These are phyloP conservation scores for Drosophila affinis DNA, from an alignment of 2,888 invertebrate species.

Conservation along the genomic window DNA sequence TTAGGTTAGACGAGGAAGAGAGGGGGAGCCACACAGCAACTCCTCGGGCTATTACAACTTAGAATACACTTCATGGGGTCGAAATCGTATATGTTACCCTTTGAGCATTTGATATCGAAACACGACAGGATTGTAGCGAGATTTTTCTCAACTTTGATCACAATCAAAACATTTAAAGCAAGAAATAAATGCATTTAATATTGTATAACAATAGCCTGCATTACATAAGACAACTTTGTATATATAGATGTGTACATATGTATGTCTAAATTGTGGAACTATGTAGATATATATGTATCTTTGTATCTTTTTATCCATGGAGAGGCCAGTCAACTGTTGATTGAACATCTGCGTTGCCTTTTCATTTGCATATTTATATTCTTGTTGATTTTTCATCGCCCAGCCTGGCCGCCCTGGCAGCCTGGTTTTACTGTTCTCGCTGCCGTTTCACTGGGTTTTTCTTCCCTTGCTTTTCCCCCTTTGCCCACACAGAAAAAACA, in stretches of 20 bases:
- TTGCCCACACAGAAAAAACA: neutral
- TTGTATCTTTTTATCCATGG: conserved; percentile 18
- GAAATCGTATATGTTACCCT: too few relatives aligned
- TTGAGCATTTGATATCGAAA: too few relatives aligned
- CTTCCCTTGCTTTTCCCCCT: conserved; percentile 15
- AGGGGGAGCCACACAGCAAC: too few relatives aligned
- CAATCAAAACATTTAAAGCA: conserved; percentile 2
- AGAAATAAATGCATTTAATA: conserved; percentile 4
- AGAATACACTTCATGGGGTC: too few relatives aligned
- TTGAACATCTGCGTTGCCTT: conserved; percentile 49
- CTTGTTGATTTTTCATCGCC: conserved; percentile 35
- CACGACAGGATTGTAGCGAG: too few relatives aligned
- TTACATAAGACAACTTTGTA: too few relatives aligned
- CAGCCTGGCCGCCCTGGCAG: neutral
- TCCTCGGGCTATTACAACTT: too few relatives aligned
- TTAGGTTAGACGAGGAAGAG: too few relatives aligned
- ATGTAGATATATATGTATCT: conserved; percentile 15
- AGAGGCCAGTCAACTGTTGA: conserved; percentile 47
- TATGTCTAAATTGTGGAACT: conserved; percentile 9
- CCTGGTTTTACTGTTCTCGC: conserved; percentile 4
- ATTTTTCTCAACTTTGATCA: too few relatives aligned
- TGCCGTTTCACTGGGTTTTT: conserved; percentile 35
- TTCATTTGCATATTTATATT: conserved; percentile 51
- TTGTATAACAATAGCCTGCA: neutral
- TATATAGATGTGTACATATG: conserved; percentile 6